Evolutionary conservation across 2,888 invertebrate genomes (phyloP).

Genomic region (Augiades crinisus): DNA sequence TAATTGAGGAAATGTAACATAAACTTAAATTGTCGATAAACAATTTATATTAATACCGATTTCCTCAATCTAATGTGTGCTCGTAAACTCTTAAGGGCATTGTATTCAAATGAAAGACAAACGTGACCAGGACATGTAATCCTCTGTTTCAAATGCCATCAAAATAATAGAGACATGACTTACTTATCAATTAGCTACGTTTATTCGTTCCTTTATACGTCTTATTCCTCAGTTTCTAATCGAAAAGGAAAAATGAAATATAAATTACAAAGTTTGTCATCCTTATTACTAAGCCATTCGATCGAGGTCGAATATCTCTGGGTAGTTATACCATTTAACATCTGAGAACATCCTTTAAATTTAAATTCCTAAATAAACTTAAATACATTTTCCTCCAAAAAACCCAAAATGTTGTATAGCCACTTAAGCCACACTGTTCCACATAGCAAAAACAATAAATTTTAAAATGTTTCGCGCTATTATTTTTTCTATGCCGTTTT

Average conservation of each 20-base stretch:
- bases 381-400: too few relatives aligned
- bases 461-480: constrained; percentile 2
- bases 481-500: constrained; percentile 16
- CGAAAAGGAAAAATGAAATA: too few relatives aligned
- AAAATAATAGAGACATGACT: constrained; percentile 21
- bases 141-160: constrained; percentile 20
- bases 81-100: constrained; percentile 11
- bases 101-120: constrained; percentile 24
- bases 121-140: constrained; percentile 21
- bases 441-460: not conserved
- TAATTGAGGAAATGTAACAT: not conserved
- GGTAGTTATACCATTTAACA: too few relatives aligned
- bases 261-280: too few relatives aligned
- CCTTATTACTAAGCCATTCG: too few relatives aligned
- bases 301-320: too few relatives aligned
- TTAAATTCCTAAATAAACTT: too few relatives aligned
- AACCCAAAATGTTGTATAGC: too few relatives aligned
- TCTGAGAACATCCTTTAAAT: too few relatives aligned
- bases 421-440: too few relatives aligned
- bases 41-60: not conserved
- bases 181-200: constrained; percentile 15
- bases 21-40: constrained; percentile 2
- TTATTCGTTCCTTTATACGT: not conserved
- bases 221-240: not conserved
- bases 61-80: constrained; percentile 12